Percentiles rank a stretch among this genome's conserved stretches.
Evolutionary conservation across 1,140 invertebrate genomes (phyloP).

Genomic region (Maniola jurtina): DNA sequence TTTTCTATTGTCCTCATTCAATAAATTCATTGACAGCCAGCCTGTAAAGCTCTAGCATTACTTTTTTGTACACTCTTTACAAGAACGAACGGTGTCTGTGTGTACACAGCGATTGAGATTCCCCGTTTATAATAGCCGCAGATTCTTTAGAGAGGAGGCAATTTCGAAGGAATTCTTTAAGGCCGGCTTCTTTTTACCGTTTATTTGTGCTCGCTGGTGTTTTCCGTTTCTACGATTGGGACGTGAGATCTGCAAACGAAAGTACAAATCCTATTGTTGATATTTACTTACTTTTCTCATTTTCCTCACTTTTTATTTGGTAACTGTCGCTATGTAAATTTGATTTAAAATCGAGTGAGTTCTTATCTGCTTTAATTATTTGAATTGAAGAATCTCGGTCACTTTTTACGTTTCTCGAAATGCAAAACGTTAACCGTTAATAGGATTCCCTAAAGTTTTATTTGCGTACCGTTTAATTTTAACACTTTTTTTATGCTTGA

Average conservation of each 20-base stretch:
- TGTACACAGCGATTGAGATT: conserved; percentile 27
- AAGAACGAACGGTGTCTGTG: conserved; percentile 26
- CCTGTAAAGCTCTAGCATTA: neutral
- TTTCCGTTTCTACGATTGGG: conserved; percentile 1
- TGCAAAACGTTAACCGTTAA: neutral
- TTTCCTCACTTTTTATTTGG: neutral
- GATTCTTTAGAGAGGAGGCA: conserved; percentile 23
- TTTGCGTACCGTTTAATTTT: neutral
- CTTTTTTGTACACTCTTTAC: neutral
- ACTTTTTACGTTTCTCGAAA: conserved; percentile 2
- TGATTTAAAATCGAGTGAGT: conserved; percentile 9
- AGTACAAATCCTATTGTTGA: neutral
- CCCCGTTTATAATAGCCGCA: conserved; percentile 21
- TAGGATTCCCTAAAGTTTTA: neutral
- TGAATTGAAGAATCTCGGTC: neutral
- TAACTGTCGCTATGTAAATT: neutral
- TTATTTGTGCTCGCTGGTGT: conserved; percentile 1
- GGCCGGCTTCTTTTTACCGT: conserved; percentile 8
- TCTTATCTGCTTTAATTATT: neutral
- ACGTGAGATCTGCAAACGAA: conserved; percentile 5
- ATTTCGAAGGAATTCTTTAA: conserved; percentile 22
- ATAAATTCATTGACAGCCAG: neutral
- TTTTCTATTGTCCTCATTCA: neutral
- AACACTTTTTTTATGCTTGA: too few species aligned
- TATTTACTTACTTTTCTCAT: neutral